These are phyloP conservation scores for Morpho achilles DNA, from an alignment of 2,888 invertebrate species.

Conservation along the genomic window DNA sequence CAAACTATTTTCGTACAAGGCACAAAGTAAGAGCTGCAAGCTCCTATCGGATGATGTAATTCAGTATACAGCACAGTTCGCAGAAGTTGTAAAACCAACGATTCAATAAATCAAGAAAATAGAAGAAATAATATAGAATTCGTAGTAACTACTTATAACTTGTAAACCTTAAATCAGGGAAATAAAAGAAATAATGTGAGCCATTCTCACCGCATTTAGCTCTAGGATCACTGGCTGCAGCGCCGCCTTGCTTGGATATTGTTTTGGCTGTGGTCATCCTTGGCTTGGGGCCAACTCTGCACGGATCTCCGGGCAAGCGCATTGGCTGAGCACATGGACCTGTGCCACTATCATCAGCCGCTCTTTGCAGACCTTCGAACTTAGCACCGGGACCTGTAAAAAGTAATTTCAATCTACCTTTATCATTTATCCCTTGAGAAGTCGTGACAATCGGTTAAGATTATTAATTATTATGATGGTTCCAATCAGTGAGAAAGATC, in stretches of 20 bases:
- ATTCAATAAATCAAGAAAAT: too few relatives aligned
- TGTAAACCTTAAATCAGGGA: background rate
- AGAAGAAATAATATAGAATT: too few relatives aligned
- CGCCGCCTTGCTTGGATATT: slow-evolving; percentile 57
- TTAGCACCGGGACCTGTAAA: slow-evolving; percentile 71
- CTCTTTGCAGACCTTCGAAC: slow-evolving; percentile 77
- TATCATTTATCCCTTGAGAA: too few relatives aligned
- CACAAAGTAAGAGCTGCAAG: too few relatives aligned
- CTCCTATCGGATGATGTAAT: too few relatives aligned
- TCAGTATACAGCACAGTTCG: too few relatives aligned
- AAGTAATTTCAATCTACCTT: too few relatives aligned
- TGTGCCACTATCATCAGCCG: slow-evolving; percentile 74
- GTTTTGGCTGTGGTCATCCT: slow-evolving; percentile 49
- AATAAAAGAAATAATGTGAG: slow-evolving; percentile 1
- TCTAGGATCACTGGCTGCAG: slow-evolving; percentile 44
- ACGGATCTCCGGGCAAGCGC: slow-evolving; percentile 79
- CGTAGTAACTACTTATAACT: too few relatives aligned
- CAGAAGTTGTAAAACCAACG: too few relatives aligned
- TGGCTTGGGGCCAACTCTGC: slow-evolving; percentile 71
- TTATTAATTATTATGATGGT: background rate
- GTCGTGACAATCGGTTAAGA: background rate
- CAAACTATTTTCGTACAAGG: too few relatives aligned
- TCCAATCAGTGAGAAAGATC: too few relatives aligned
- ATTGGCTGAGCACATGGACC: slow-evolving; percentile 78
- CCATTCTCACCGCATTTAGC: slow-evolving; percentile 56